Conservation (phyloP, 2,113 vertebrate species). For the Dermatemys mawii region DNA sequence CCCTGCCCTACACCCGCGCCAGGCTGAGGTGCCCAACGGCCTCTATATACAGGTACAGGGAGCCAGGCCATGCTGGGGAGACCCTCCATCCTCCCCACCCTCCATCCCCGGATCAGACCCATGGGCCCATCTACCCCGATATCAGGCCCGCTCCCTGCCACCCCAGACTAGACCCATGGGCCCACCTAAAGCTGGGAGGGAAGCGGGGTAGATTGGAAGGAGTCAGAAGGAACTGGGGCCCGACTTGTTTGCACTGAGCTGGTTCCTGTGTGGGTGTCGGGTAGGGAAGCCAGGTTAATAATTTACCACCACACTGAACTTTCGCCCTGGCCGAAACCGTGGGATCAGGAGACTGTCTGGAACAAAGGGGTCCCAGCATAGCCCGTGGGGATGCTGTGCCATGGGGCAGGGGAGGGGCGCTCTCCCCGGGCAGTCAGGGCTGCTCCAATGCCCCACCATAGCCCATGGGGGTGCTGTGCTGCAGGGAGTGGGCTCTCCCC, state of each 20-base stretch:
- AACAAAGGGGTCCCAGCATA: too few species aligned
- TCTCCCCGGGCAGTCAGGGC: neutral
- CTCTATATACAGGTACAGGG: constrained; percentile 64
- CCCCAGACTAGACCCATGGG: neutral
- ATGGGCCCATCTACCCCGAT: neutral
- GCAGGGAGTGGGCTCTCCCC: neutral
- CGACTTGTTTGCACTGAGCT: neutral
- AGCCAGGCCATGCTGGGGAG: neutral
- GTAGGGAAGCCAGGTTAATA: neutral
- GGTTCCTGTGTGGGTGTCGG: neutral
- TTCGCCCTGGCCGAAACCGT: neutral
- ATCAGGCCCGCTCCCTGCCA: neutral
- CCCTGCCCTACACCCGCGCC: neutral
- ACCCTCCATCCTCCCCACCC: neutral
- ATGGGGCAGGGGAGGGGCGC: too few species aligned
- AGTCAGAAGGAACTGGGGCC: neutral
- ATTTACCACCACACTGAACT: neutral
- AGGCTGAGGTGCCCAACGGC: constrained; percentile 59
- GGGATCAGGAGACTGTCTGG: neutral
- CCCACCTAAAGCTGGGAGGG: neutral
- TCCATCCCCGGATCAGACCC: neutral
- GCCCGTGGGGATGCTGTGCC: too few species aligned
- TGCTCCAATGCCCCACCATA: neutral
- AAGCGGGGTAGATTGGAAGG: neutral
- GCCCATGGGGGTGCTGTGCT: neutral